These are phyloP conservation scores for Pachycephala philippinensis DNA, from an alignment of 2,113 vertebrate genomes.

Conservation along the genomic window DNA sequence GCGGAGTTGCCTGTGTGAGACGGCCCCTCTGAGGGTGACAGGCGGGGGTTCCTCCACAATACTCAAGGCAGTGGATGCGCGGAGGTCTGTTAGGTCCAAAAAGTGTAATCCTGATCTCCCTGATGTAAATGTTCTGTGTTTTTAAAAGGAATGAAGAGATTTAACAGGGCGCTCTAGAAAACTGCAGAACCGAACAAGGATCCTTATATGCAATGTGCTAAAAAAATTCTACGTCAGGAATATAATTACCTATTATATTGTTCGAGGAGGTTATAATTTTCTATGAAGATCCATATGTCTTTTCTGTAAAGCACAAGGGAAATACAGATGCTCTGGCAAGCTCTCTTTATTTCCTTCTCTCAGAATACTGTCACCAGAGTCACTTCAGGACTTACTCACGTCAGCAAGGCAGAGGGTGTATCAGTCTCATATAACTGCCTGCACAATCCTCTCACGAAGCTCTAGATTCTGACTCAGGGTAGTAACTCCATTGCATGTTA, in stretches of 20 bases:
- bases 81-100: not conserved
- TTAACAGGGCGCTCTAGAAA: not conserved
- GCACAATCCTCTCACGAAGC: not conserved
- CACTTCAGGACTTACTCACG: not conserved
- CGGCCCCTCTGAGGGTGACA: not conserved
- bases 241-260: conserved; percentile 41
- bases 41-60: not conserved
- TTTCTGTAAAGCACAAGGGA: conserved; percentile 11
- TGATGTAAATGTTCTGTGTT: not conserved
- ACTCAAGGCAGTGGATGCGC: rapidly evolving
- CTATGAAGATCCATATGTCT: not conserved
- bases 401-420: not conserved
- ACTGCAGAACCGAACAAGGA: not conserved
- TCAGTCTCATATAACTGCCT: not conserved
- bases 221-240: not conserved
- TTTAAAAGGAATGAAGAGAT: not conserved
- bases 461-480: not conserved
- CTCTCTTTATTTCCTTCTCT: not conserved
- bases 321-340: conserved; percentile 43
- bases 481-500: not conserved
- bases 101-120: not conserved
- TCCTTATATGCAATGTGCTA: not conserved
- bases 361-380: conserved; percentile 3
- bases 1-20: not conserved
- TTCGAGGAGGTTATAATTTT: conserved; percentile 22